Conservation (phyloP, 2,113 vertebrate genomes). For the Daubentonia madagascariensis region DNA sequence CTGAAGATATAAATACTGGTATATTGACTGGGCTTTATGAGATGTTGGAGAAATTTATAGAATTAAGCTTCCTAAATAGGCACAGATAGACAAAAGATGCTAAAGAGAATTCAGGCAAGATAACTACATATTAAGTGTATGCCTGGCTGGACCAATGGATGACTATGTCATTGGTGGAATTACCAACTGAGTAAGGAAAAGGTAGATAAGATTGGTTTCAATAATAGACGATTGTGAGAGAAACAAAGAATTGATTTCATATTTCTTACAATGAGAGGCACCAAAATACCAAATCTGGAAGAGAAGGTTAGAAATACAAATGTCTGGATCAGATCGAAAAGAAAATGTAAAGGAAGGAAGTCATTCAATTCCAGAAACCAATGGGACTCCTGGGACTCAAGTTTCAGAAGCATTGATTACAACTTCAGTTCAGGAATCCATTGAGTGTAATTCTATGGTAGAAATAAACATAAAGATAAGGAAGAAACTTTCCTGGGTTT, state of each 20-base stretch:
- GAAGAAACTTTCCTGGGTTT: background rate
- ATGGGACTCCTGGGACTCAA: background rate
- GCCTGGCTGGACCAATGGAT: background rate
- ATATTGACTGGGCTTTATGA: background rate
- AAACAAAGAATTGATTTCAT: background rate
- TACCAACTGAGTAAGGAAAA: background rate
- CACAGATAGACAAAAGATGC: background rate
- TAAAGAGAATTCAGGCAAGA: background rate
- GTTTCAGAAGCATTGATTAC: background rate
- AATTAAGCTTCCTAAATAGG: background rate
- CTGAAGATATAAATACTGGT: background rate
- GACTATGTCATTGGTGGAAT: background rate
- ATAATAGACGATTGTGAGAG: background rate
- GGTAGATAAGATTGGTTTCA: background rate
- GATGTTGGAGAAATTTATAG: background rate
- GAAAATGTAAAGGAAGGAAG: background rate
- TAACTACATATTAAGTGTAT: background rate
- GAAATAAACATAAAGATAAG: background rate
- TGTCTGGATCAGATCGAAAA: background rate
- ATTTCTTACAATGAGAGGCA: background rate
- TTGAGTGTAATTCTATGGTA: background rate
- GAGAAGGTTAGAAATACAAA: background rate
- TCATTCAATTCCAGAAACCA: background rate
- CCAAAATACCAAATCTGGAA: background rate
- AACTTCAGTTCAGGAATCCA: background rate